Percentiles rank a stretch among this genome's conserved stretches.
These are phyloP conservation scores for Mactra quadrangularis DNA, from an alignment of 1,140 invertebrate genomes.

Conservation along the genomic window DNA sequence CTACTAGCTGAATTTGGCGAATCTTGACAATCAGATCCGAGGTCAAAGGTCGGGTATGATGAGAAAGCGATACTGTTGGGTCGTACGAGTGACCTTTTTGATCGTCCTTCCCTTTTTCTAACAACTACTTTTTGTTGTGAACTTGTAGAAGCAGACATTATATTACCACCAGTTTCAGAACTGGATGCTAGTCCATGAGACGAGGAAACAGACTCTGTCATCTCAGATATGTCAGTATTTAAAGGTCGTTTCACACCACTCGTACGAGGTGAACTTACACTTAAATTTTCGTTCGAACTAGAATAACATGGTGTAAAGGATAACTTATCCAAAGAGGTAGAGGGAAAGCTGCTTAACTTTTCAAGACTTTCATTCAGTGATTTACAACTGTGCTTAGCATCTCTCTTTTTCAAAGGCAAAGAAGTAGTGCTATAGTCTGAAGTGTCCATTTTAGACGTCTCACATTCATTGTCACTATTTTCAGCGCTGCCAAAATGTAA, in stretches of 20 bases:
- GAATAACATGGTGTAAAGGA: constrained; percentile 81
- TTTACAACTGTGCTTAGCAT: constrained; percentile 3
- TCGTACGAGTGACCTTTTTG: constrained; percentile 76
- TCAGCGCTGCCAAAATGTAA: constrained; percentile 81
- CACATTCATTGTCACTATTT: constrained; percentile 53
- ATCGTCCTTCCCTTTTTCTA: constrained; percentile 77
- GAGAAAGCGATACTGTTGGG: constrained; percentile 83
- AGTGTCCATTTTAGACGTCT: constrained; percentile 35
- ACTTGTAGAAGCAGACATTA: constrained; percentile 58
- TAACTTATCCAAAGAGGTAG: constrained; percentile 81
- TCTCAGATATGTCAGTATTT: constrained; percentile 28
- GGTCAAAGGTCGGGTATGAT: constrained; percentile 80
- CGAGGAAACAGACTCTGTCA: constrained; percentile 27
- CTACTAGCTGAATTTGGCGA: constrained; percentile 70
- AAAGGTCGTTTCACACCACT: constrained; percentile 57
- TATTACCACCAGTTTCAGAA: constrained; percentile 59
- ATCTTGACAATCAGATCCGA: constrained; percentile 74
- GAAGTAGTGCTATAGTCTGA: not conserved
- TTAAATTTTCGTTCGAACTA: constrained; percentile 56
- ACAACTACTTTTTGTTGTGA: constrained; percentile 70
- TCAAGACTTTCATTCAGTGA: constrained; percentile 50
- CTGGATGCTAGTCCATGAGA: constrained; percentile 63
- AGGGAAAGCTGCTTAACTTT: constrained; percentile 70
- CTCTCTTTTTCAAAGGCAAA: not conserved
- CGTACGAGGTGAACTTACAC: constrained; percentile 39